A percentile compares a stretch with the other conserved stretches of the same genome.
Evolutionary conservation across 1,140 invertebrate species (phyloP).

Genomic region (Hyles euphorbiae): DNA sequence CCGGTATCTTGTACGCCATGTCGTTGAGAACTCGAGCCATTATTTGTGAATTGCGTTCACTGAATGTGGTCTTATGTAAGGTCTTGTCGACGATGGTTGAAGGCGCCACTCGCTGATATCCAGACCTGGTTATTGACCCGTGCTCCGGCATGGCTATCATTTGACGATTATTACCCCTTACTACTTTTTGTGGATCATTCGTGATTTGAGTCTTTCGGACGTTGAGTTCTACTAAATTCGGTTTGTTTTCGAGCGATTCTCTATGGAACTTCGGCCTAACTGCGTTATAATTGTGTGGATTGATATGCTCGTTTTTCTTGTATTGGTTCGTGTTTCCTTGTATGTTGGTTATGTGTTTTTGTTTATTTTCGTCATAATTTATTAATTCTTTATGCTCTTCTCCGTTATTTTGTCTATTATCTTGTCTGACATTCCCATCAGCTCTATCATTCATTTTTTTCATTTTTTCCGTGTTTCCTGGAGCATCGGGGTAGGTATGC

Average conservation of each 20-base stretch:
- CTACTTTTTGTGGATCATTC: conserved; percentile 23
- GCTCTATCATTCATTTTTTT: too few species aligned
- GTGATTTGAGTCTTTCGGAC: conserved; percentile 21
- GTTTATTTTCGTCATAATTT: not conserved
- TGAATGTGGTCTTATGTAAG: conserved; percentile 25
- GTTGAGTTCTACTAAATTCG: conserved; percentile 25
- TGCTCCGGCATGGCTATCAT: conserved; percentile 10
- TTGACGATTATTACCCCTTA: conserved; percentile 19
- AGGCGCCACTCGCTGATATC: conserved; percentile 9
- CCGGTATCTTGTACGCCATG: conserved; percentile 14
- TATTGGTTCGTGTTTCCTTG: too few species aligned
- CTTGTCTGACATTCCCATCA: not conserved
- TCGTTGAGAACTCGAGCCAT: conserved; percentile 18
- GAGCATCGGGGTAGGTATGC: not conserved
- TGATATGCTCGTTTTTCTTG: too few species aligned
- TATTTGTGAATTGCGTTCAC: conserved; percentile 23
- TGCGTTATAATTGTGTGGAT: too few species aligned
- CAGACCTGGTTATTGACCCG: conserved; percentile 4
- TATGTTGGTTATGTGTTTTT: too few species aligned
- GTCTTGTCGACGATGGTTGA: conserved; percentile 26
- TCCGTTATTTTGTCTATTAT: not conserved
- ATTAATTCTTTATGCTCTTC: not conserved
- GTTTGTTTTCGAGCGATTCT: conserved; percentile 13
- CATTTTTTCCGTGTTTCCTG: not conserved
- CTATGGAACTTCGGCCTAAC: too few species aligned